A percentile compares a stretch with the other conserved stretches of the same genome.
phyloP scores from a whole-genome alignment of 2,113 vertebrate species.

The Hippopotamus amphibius region DNA sequence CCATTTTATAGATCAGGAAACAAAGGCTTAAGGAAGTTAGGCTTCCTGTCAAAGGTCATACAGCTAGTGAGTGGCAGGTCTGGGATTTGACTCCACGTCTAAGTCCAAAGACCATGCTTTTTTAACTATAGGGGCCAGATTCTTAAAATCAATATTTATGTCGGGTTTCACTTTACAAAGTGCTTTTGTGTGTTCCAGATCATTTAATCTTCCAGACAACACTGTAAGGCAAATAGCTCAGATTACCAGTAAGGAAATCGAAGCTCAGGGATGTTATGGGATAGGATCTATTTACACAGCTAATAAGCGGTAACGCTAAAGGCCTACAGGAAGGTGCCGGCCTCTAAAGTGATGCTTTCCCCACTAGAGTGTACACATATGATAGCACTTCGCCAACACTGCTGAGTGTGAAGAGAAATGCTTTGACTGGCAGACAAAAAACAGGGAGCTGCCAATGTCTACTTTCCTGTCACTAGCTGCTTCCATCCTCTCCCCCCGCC shows the following conservation, averaged over 20 bases:
- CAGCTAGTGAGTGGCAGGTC: neutral
- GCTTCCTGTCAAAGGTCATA: neutral
- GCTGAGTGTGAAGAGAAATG: neutral
- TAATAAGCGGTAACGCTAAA: neutral
- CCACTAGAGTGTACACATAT: neutral
- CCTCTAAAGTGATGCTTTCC: neutral
- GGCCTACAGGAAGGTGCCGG: neutral
- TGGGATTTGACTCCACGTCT: neutral
- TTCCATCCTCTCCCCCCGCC: neutral
- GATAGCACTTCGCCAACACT: neutral
- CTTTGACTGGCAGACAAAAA: neutral
- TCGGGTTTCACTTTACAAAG: neutral
- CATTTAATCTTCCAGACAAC: neutral
- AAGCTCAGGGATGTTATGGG: neutral
- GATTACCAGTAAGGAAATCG: neutral
- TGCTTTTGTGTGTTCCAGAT: neutral
- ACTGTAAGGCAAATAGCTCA: neutral
- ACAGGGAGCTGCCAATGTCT: neutral
- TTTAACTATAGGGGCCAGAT: neutral
- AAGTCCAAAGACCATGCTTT: neutral
- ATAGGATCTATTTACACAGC: no score
- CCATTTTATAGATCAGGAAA: neutral
- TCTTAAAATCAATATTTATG: neutral
- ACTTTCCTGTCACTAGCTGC: neutral
- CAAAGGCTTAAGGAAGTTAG: neutral